Percentiles rank a stretch among this genome's conserved stretches.
Evolutionary conservation across 2,797 vertebrate species (phyloP).

Genomic region (Cynodonichthys magdalenae): DNA sequence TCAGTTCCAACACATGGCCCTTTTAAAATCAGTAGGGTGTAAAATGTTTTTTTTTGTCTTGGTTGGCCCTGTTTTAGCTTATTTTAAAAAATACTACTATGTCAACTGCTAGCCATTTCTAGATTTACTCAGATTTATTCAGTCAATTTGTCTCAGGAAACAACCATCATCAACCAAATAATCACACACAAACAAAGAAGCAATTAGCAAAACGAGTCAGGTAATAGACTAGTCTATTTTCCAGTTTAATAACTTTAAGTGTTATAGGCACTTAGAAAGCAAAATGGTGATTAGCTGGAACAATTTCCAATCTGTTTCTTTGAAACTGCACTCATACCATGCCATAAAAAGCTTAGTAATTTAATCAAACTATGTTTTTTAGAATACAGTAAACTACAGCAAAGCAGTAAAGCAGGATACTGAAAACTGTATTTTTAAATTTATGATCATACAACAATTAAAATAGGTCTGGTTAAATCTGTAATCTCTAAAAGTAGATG

Average conservation of each 20-base stretch:
- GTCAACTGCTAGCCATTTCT: background rate
- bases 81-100: background rate
- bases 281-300: conserved; percentile 44
- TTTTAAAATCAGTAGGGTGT: background rate
- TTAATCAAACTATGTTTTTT: background rate
- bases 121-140: background rate
- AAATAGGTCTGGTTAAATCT: background rate
- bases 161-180: conserved; percentile 23
- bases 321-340: conserved; percentile 13
- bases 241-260: conserved; percentile 37
- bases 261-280: conserved; percentile 30
- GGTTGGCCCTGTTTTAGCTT: background rate
- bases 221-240: conserved; percentile 36
- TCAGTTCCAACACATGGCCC: conserved; percentile 50
- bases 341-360: conserved; percentile 13
- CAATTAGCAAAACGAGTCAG: conserved; percentile 42
- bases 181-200: conserved; percentile 28
- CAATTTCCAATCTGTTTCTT: conserved; percentile 40
- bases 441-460: background rate
- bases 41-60: background rate
- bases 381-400: background rate
- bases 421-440: background rate
- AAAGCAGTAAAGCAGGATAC: background rate
- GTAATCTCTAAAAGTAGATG: conserved; percentile 25
- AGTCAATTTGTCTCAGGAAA: conserved; percentile 20